Base-by-base conservation (phyloP, 2,797 vertebrate species). In the Odontamblyopus rebecca region DNA sequence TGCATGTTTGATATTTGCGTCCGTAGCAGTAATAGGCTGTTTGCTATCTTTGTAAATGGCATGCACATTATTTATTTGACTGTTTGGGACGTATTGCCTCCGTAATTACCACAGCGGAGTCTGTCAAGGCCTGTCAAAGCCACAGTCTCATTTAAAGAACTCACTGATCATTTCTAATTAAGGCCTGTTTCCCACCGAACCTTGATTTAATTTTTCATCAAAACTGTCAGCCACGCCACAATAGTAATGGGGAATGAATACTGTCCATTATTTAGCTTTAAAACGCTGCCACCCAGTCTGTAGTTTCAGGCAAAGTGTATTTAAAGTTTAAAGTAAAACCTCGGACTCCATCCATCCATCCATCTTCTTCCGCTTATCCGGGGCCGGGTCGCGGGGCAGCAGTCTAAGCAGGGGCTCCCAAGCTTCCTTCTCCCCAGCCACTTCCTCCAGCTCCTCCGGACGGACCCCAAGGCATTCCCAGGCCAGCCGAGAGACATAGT, bases 161-260 rank as follows among this genome's bases (percentile, higher is more conserved):
- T 66, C 64, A 51, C 64, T 66, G 64, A 66, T 66, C 44, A 44
- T 50, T 50, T 29, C 64, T 66, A 66, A 66, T 66, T 66, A 66
- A 51, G 15, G 64, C 15, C 64, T 66, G 44, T 66, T 66, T 66
- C 41, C 44, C 41, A 19, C 6, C 18, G 44, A 66, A 66, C 64
- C 64, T 51, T 66, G 29, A 66, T 66, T 66, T 66, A 26, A 66
- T 66, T 66, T 66, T 30, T 66, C 64, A 66, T 66, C 64, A 66
- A 11, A 64, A 66, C 23, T 66, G 64, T 66, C 64, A 66, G 26
- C 3, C 6, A 3, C 0, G 26, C 44, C 6, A 66, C 44, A 30
- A 50, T 29, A 48, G 50, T 65, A 66, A 66, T 51, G 64, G 23
- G 27, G 26, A 66, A 66, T 66, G 64, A 51, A 50, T 26, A 65